These are phyloP conservation scores for Phortica variegata DNA, from an alignment of 1,140 invertebrate species.

Conservation along the genomic window DNA sequence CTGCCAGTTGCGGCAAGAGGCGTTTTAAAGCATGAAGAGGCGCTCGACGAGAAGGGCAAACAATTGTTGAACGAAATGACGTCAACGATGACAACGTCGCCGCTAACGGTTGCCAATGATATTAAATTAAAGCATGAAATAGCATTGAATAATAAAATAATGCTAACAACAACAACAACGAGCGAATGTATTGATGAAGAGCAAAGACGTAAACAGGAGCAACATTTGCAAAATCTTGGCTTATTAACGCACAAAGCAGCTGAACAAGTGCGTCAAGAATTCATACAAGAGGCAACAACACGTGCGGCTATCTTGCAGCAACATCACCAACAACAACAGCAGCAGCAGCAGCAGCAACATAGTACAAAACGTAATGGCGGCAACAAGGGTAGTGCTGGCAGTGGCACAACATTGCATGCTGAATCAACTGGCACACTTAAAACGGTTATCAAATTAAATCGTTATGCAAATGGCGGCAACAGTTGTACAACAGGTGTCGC, in stretches of 20 bases:
- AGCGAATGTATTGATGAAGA: slow-evolving; percentile 22
- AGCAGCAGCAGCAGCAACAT: slow-evolving; percentile 55
- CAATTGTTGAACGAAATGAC: not conserved
- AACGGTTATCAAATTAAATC: slow-evolving; percentile 74
- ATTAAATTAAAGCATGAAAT: not conserved
- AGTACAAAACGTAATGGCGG: slow-evolving; percentile 36
- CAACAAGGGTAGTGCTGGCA: slow-evolving; percentile 31
- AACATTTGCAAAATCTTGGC: slow-evolving; percentile 65
- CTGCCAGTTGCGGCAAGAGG: not conserved
- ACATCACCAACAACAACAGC: slow-evolving; percentile 30
- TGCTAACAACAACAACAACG: not conserved
- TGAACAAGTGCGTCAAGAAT: slow-evolving; percentile 56
- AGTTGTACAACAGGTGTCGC: slow-evolving; percentile 24
- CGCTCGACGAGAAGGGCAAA: not conserved
- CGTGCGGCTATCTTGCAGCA: slow-evolving; percentile 23
- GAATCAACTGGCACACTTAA: slow-evolving; percentile 74
- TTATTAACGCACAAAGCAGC: slow-evolving; percentile 66
- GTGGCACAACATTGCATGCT: slow-evolving; percentile 42
- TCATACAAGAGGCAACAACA: slow-evolving; percentile 55
- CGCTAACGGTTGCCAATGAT: not conserved
- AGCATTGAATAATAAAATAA: not conserved
- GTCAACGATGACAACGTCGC: not conserved
- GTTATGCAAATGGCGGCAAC: slow-evolving; percentile 50
- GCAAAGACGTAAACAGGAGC: slow-evolving; percentile 60
- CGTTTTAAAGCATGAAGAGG: not conserved